Evolutionary conservation across 2,113 vertebrate species (phyloP), one percentile per base, ranked within the genome.

Genomic region (Cyprinodon variegatus): DNA sequence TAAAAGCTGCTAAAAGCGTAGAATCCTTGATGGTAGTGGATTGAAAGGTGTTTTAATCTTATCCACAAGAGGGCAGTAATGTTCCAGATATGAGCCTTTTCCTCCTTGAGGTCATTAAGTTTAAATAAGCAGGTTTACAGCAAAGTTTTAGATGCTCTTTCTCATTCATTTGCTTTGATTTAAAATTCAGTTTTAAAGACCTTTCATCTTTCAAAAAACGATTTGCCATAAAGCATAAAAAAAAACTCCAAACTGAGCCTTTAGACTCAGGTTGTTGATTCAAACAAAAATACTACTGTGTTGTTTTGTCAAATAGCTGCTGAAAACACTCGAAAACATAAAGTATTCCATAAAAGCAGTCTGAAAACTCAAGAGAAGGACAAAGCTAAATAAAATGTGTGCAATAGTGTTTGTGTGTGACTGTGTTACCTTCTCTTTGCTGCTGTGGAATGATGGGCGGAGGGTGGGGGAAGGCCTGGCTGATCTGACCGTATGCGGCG

Each of bases 401-500:
- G 38, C 70, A 53, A 67, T 15, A 4, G 29, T 72, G 78, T 72
- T 65, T 76, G 29, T 4, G 67, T 39, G 73, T 69, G 73, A 78
- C 63, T 77, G 60, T 88, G 95, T 96, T 93, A 99, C 97, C 98
- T 98, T 99, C 97, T 98, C 98, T 96, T 93, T 99, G 98, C 92
- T 99, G 98, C 93, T 99, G 98, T 83, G 98, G 97, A 43, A 99
- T 98, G 94, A 99, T 97, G 85, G 97, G 96, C 91, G 98, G 96
- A 84, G 98, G 96, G 94, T 99, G 98, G 95, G 98, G 97, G 91
- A 99, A 99, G 80, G 97, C 97, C 95, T 99, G 98, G 95, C 97
- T 98, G 92, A 99, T 98, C 95, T 99, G 98, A 90, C 97, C 97
- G 88, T 99, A 99, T 93, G 98, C 97, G 95, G 98, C 96, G 89